phyloP scores from a whole-genome alignment of 1,140 invertebrate genomes.

The Drosophila sp. region DNA sequence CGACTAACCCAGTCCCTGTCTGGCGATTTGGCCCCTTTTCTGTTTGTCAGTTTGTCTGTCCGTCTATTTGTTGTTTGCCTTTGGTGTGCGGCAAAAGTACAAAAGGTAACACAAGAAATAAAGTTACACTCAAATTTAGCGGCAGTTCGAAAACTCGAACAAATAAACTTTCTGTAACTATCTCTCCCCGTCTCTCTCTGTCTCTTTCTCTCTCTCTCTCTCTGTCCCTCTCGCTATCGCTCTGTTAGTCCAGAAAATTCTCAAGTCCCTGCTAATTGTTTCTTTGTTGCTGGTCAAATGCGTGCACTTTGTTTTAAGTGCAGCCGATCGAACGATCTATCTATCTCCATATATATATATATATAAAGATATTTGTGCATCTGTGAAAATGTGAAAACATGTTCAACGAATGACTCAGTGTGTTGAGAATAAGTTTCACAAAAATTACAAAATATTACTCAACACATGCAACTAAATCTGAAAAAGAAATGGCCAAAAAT shows the following conservation, averaged over 20 bases:
- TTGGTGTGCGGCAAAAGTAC: constrained; percentile 69
- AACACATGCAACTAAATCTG: no score
- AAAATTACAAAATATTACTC: no score
- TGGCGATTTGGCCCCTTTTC: constrained; percentile 10
- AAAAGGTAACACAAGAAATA: constrained; percentile 73
- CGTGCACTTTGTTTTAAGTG: constrained; percentile 79
- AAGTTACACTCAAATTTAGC: constrained; percentile 81
- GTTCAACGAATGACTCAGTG: constrained; percentile 2
- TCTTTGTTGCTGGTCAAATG: constrained; percentile 56
- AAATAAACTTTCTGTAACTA: constrained; percentile 68
- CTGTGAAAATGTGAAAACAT: constrained; percentile 20
- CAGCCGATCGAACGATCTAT: constrained; percentile 40
- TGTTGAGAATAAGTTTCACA: not conserved
- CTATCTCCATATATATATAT: not conserved
- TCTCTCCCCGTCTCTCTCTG: not conserved
- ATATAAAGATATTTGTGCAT: not conserved
- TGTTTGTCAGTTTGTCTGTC: constrained; percentile 17
- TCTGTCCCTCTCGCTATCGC: not conserved
- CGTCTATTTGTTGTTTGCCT: constrained; percentile 48
- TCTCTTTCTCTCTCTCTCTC: not conserved
- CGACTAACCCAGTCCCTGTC: constrained; percentile 5
- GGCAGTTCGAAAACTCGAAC: constrained; percentile 71
- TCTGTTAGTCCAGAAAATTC: constrained; percentile 69
- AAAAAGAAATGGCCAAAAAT: no score
- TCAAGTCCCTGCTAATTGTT: constrained; percentile 64